Evolutionary conservation across 2,797 vertebrate genomes (phyloP), one percentile per base, ranked within the genome.

Genomic region (Anguilla pacifica): DNA sequence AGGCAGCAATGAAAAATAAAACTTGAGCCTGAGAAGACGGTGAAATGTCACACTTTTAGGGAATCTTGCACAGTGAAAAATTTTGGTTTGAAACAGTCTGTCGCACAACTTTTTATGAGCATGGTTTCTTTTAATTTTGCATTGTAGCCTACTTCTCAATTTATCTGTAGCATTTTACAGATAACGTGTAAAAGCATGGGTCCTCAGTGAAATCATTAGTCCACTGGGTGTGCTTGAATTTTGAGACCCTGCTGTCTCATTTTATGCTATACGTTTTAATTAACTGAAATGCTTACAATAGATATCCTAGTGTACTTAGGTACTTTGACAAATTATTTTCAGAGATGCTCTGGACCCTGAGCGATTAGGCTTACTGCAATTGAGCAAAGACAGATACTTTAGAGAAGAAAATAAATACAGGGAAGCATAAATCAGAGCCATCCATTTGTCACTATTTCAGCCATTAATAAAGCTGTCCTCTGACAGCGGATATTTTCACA

Each of bases 381-480:
- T 64, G 70, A 59, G 67, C 70, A 35, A 53, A 83, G 83, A 88
- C 82, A 79, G 64, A 85, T 85, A 85, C 72, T 85, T 59, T 88
- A 84, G 83, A 85, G 83, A 74, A 46, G 83, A 88, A 88, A 88
- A 88, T 85, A 88, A 88, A 88, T 85, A 88, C 51, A 10, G 11
- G 17, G 25, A 19, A 39, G 67, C 55, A 88, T 88, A 85, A 88
- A 88, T 88, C 87, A 88, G 83, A 77, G 91, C 87, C 86, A 87
- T 74, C 88, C 92, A 91, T 93, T 93, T 91, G 91, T 93, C 92
- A 90, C 91, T 70, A 86, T 90, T 94, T 92, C 90, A 94, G 93
- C 93, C 91, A 92, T 94, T 94, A 93, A 89, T 90, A 86, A 89
- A 84, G 87, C 72, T 86, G 89, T 92, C 90, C 93, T 94, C 94